These are phyloP conservation scores for Anthrax anthrax DNA, from an alignment of 2,888 invertebrate genomes.

Conservation along the genomic window DNA sequence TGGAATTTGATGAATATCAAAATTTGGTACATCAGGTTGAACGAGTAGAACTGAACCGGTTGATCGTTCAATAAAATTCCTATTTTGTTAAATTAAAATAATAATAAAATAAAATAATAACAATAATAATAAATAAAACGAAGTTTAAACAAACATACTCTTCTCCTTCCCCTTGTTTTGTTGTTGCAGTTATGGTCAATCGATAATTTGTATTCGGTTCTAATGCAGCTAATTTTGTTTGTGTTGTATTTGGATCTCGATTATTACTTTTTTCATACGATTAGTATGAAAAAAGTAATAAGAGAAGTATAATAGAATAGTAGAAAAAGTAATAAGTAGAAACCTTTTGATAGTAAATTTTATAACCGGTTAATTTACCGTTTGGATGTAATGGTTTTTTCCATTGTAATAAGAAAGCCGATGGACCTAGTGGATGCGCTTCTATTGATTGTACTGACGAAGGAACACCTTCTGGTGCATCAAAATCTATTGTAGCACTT, in stretches of 20 bases:
- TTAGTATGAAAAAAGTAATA: conserved; percentile 46
- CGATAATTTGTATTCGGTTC: conserved; percentile 79
- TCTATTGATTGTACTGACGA: conserved; percentile 74
- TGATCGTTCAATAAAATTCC: conserved; percentile 64
- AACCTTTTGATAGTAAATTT: conserved; percentile 74
- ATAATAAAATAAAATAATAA: no score
- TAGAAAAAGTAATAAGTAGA: no score
- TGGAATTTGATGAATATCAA: conserved; percentile 50
- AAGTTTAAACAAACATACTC: conserved; percentile 42
- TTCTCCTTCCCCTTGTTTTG: conserved; percentile 77
- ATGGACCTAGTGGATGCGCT: conserved; percentile 76
- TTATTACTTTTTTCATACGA: conserved; percentile 58
- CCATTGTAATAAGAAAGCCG: conserved; percentile 84
- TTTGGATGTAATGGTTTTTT: conserved; percentile 82
- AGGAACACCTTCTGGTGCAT: conserved; percentile 83
- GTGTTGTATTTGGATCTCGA: conserved; percentile 56
- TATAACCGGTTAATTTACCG: conserved; percentile 80
- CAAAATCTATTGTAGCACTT: conserved; percentile 68
- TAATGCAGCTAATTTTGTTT: conserved; percentile 72
- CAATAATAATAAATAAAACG: no score
- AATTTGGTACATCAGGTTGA: conserved; percentile 50
- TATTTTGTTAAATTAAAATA: conserved; percentile 8
- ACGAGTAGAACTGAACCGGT: conserved; percentile 47
- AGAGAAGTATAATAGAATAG: no score
- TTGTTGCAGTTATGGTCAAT: conserved; percentile 72